Conservation (phyloP, 2,797 vertebrate genomes). For the Geotrypetes seraphini region DNA sequence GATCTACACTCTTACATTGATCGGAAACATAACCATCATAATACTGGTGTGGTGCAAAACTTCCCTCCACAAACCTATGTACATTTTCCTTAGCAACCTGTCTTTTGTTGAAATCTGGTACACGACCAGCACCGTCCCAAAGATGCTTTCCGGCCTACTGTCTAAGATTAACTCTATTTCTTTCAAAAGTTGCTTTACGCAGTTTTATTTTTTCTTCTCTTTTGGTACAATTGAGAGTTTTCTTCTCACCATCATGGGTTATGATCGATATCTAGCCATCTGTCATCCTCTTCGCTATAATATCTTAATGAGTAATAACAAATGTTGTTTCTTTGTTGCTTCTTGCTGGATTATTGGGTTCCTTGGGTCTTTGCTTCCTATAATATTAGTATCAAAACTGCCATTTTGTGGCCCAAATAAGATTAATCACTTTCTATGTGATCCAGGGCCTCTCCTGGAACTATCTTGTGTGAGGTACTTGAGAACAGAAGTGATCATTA, state of each 20-base stretch:
- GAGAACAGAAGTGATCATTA: background rate
- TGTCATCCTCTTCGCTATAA: conserved; percentile 21
- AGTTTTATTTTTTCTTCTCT: conserved; percentile 22
- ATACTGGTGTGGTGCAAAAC: conserved; percentile 5
- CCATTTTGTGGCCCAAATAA: conserved; percentile 25
- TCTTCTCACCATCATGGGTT: conserved; percentile 18
- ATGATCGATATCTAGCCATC: conserved; percentile 26
- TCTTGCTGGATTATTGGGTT: conserved; percentile 15
- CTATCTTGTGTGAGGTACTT: conserved; percentile 21
- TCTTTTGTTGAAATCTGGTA: conserved; percentile 30
- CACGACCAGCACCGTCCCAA: conserved; percentile 26
- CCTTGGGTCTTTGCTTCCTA: conserved; percentile 10
- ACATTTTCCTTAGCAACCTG: conserved; percentile 29
- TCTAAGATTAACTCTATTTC: conserved; percentile 17
- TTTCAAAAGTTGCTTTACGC: conserved; percentile 16
- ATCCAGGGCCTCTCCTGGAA: conserved; percentile 21
- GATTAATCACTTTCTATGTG: conserved; percentile 36
- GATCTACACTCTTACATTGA: conserved; percentile 17
- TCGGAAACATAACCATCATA: conserved; percentile 27
- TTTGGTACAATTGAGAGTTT: conserved; percentile 29
- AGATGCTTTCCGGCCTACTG: conserved; percentile 22
- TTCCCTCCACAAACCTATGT: conserved; percentile 25
- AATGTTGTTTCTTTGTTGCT: conserved; percentile 15
- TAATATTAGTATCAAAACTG: conserved; percentile 11
- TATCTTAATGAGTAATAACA: conserved; percentile 5